Evolutionary conservation across 1,140 invertebrate species (phyloP).

Genomic region (Chironomus striatipennis): DNA sequence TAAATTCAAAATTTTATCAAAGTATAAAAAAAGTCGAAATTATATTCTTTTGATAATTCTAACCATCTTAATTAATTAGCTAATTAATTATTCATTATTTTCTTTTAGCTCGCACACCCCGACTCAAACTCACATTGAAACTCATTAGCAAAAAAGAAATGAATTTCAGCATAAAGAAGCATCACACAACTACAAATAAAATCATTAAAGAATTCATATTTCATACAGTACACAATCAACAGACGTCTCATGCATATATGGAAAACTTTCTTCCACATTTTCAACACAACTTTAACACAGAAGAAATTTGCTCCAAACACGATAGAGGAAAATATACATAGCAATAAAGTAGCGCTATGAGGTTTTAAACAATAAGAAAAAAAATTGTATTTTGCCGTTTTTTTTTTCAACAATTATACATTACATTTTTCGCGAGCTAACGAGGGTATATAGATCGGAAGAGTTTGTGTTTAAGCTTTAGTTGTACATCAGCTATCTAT

Average conservation of each 20-base stretch:
- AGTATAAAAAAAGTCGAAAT: neutral
- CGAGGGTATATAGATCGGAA: slow-evolving; percentile 22
- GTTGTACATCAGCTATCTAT: slow-evolving; percentile 22
- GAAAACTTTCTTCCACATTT: slow-evolving; percentile 1
- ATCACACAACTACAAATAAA: neutral
- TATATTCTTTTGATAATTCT: too few relatives aligned
- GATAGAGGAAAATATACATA: slow-evolving; percentile 21
- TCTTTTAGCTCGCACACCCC: too few relatives aligned
- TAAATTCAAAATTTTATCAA: neutral
- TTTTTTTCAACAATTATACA: neutral
- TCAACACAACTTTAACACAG: neutral
- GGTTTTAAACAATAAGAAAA: slow-evolving; percentile 11
- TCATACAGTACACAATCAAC: neutral
- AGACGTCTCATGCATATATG: neutral
- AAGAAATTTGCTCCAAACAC: neutral
- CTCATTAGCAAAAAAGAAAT: neutral
- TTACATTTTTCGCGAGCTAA: neutral
- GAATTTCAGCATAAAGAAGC: too few relatives aligned
- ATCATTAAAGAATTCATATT: neutral
- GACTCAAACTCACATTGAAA: neutral
- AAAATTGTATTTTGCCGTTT: slow-evolving; percentile 19
- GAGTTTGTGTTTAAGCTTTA: slow-evolving; percentile 19
- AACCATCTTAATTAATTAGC: too few relatives aligned
- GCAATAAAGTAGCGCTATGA: slow-evolving; percentile 18
- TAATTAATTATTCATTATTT: too few relatives aligned